Base-by-base conservation (phyloP, 2,113 vertebrate genomes). In the Crotalus horridus region DNA sequence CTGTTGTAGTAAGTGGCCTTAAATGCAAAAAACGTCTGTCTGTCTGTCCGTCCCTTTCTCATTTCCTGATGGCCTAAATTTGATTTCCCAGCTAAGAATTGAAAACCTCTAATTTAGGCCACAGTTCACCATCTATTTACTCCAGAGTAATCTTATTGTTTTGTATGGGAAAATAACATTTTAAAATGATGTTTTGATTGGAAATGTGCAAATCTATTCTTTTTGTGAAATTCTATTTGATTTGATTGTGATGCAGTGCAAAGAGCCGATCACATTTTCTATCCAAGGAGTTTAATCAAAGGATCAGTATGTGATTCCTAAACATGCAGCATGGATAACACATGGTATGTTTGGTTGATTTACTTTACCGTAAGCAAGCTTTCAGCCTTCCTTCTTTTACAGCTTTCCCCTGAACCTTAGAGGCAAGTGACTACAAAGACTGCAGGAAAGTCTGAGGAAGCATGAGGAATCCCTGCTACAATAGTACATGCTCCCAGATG, bases 11-110 rank as follows among this genome's bases (percentile, higher is more conserved):
- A 61, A 90, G 90, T 90, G 58, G 48, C 89, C 74, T 64, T 90
- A 87, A 92, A 81, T 93, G 58, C 56, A 93, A 93, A 92, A 43
- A 90, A 64, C 17, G 86, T 93, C 92, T 93, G 89, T 87, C 74
- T 93, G 81, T 58, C 86, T 90, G 89, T 90, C 48, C 48, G 48
- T 51, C 92, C 89, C 74, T 93, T 90, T 90, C 92, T 90, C n/a
- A n/a, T 90, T 54, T 74, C 61, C 46, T 61, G 74, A 54, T 86
- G 56, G 23, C 55, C 89, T 90, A 90, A 86, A 86, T 86, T 90
- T 54, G 92, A 74, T 46, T 89, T 93, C 55, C 29, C 53, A 48
- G 15, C 54, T 90, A 90, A 87, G 81, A 58, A 53, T 87, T 8
- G 12, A 92, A 58, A 89, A 33, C 21, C 39, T 43, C 54, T 89